Conservation (phyloP, 2,797 vertebrate genomes). For the Anisognathus igniventris region DNA sequence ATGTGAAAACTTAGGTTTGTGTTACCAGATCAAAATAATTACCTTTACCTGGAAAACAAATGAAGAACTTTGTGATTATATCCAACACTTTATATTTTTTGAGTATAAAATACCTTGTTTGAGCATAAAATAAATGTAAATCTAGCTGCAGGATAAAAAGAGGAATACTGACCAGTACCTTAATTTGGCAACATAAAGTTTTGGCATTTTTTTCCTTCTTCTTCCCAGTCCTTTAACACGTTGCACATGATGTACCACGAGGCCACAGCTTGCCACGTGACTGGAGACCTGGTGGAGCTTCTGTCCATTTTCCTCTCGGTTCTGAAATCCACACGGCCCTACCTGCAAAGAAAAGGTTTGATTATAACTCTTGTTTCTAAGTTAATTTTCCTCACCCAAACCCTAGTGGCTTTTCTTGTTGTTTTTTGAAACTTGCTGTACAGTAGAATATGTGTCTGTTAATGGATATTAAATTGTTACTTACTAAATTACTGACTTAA, state of each 20-base stretch:
- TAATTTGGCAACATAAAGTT: not conserved
- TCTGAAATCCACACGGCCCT: conserved; percentile 92
- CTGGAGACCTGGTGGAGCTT: conserved; percentile 95
- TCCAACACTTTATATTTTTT: fast-evolving
- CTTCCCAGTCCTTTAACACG: conserved; percentile 91
- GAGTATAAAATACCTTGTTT: not conserved
- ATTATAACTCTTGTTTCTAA: not conserved
- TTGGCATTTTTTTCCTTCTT: not conserved
- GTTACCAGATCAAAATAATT: too few species aligned
- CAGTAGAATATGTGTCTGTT: not conserved
- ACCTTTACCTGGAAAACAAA: not conserved
- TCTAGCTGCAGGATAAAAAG: not conserved
- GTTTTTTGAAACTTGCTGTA: not conserved
- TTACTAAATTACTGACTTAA: not conserved
- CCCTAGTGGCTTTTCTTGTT: not conserved
- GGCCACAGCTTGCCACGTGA: conserved; percentile 97
- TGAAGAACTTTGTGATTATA: not conserved
- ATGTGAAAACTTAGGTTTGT: too few species aligned
- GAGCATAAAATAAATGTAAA: not conserved
- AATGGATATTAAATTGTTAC: not conserved
- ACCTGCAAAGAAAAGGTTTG: conserved; percentile 96
- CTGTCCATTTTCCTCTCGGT: conserved; percentile 96
- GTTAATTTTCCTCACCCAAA: not conserved
- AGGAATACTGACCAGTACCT: not conserved
- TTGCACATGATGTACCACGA: conserved; percentile 99